phyloP scores from a whole-genome alignment of 2,888 invertebrate species.

The Drosophila cyrtoloma region DNA sequence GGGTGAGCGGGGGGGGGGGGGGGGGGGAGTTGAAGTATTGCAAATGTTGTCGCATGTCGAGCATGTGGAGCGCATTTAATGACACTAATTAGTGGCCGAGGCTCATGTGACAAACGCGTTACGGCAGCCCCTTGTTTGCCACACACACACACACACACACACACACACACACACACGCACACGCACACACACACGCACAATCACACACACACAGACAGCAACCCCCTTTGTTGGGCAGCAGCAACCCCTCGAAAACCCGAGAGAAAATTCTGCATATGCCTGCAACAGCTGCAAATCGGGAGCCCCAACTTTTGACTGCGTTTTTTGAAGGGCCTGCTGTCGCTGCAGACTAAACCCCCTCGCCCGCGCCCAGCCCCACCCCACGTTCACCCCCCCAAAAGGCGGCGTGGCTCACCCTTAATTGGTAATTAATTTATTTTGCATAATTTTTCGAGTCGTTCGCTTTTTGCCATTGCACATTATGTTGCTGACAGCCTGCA shows the following conservation, averaged over 20 bases:
- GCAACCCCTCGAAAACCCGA: slow-evolving; percentile 32
- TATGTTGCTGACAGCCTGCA: slow-evolving; percentile 68
- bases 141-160: neutral
- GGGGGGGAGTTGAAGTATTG: slow-evolving; percentile 35
- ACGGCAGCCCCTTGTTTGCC: slow-evolving; percentile 43
- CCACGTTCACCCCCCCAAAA: slow-evolving; percentile 4
- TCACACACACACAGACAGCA: slow-evolving; percentile 7
- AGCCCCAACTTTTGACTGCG: slow-evolving; percentile 7
- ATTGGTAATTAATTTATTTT: slow-evolving; percentile 85
- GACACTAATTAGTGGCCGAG: slow-evolving; percentile 85
- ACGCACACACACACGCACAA: neutral
- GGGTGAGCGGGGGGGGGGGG: neutral
- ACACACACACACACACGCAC: neutral
- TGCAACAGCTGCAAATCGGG: slow-evolving; percentile 71
- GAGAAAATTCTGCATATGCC: slow-evolving; percentile 49
- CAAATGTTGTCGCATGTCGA: slow-evolving; percentile 69
- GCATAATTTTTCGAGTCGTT: slow-evolving; percentile 77
- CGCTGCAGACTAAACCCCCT: slow-evolving; percentile 21
- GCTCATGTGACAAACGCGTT: slow-evolving; percentile 84
- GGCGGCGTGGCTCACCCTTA: slow-evolving; percentile 57
- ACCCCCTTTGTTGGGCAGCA: slow-evolving; percentile 10
- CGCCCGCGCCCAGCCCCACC: neutral
- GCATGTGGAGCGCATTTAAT: slow-evolving; percentile 83
- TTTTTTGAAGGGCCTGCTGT: slow-evolving; percentile 35
- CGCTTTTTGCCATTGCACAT: slow-evolving; percentile 59